phyloP scores from a whole-genome alignment of 2,113 vertebrate genomes.

The Tragulus kanchil region DNA sequence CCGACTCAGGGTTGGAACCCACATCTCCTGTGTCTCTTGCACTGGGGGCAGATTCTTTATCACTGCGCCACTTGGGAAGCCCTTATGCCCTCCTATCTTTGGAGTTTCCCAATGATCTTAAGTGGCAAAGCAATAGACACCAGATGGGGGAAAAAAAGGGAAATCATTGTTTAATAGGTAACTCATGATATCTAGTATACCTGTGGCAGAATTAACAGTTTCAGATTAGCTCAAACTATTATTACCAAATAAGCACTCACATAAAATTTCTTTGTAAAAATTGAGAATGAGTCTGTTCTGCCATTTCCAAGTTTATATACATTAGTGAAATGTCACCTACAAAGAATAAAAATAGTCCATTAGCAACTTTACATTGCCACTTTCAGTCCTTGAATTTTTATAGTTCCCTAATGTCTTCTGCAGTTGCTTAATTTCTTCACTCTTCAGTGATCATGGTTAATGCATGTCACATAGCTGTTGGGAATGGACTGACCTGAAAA shows the following conservation, averaged over 20 bases:
- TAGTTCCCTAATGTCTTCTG: slow-evolving; percentile 69
- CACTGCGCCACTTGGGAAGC: not conserved
- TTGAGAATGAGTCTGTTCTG: not conserved
- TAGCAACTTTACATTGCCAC: slow-evolving; percentile 20
- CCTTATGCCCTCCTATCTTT: not conserved
- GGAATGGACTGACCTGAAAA: slow-evolving; percentile 75
- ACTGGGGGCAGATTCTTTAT: not conserved
- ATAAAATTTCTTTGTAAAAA: not conserved
- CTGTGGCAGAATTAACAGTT: not conserved
- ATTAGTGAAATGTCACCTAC: slow-evolving; percentile 53
- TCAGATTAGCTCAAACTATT: slow-evolving; percentile 48
- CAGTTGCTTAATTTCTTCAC: slow-evolving; percentile 68
- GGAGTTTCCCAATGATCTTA: not conserved
- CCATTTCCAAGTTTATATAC: slow-evolving; percentile 33
- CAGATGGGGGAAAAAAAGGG: not conserved
- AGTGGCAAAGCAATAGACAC: not conserved
- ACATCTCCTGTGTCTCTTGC: not conserved
- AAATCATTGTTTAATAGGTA: not conserved
- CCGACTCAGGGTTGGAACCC: not conserved
- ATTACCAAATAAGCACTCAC: not conserved
- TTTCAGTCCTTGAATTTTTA: slow-evolving; percentile 60
- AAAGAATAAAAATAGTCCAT: slow-evolving; percentile 68
- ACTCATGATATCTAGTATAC: not conserved
- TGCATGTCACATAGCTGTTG: slow-evolving; percentile 62
- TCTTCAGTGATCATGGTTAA: slow-evolving; percentile 53